Conservation (phyloP, 92 coral and sea anemone species). For the Porites divaricata region DNA sequence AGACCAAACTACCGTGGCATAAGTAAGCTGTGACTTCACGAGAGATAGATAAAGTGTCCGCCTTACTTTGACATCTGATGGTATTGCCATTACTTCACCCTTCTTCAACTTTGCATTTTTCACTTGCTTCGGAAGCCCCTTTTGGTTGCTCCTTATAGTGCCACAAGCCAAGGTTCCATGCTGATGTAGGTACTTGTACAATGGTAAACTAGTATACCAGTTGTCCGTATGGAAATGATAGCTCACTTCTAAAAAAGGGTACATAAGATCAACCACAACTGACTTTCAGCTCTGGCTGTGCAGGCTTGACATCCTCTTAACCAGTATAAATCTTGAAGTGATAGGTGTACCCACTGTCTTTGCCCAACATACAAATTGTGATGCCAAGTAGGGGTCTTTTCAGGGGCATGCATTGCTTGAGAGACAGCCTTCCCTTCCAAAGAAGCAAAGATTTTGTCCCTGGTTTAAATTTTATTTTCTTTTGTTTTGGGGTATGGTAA, state of each 20-base stretch:
- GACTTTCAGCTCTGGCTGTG: constrained; percentile 3
- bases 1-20: no score
- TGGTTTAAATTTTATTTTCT: no score
- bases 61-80: no score
- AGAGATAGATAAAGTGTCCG: no score
- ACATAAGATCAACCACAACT: constrained; percentile 40
- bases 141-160: constrained; percentile 27
- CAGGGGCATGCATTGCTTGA: constrained; percentile 47
- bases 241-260: constrained; percentile 38
- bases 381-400: constrained; percentile 44
- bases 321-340: constrained; percentile 36
- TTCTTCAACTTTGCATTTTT: background rate
- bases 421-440: constrained; percentile 55
- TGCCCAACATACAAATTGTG: constrained; percentile 17
- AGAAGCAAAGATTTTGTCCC: constrained; percentile 34
- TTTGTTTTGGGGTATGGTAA: no score
- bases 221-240: constrained; percentile 46
- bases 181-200: background rate
- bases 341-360: constrained; percentile 20
- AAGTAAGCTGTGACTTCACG: no score
- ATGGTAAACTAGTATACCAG: constrained; percentile 39
- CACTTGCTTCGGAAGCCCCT: constrained; percentile 13
- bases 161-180: constrained; percentile 15
- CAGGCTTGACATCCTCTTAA: background rate
- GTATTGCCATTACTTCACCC: no score